Percentiles rank a stretch among this genome's conserved stretches.
Conservation (phyloP, 1,140 invertebrate species). For the Wasmannia auropunctata region DNA sequence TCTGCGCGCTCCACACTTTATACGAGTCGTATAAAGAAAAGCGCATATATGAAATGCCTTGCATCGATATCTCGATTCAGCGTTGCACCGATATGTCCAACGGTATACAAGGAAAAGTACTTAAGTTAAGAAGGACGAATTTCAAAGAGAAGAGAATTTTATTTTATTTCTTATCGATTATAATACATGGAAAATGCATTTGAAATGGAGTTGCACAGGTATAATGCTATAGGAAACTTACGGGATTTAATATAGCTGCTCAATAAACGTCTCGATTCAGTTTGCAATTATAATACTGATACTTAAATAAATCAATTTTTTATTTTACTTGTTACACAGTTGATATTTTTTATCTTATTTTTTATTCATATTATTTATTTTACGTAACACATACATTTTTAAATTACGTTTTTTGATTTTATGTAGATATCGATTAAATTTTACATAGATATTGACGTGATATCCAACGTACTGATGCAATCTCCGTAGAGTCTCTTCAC, state of each 20-base stretch:
- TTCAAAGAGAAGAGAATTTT: not conserved
- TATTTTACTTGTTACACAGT: not conserved
- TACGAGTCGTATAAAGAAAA: not conserved
- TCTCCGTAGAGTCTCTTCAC: not conserved
- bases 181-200: slow-evolving; percentile 24
- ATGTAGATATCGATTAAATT: not conserved
- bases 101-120: slow-evolving; percentile 38
- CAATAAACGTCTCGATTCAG: not conserved
- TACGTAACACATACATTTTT: not conserved
- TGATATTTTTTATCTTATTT: not conserved
- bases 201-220: not conserved
- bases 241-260: not conserved
- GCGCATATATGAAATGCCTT: not conserved
- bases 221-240: not conserved
- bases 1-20: not conserved
- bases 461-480: not conserved
- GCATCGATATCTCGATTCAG: slow-evolving; percentile 17
- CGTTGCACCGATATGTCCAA: not conserved
- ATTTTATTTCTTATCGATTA: not conserved
- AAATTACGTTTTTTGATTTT: not conserved
- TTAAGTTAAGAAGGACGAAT: slow-evolving; percentile 19
- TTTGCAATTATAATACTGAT: not conserved
- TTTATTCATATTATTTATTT: not conserved
- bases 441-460: not conserved
- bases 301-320: too few species aligned